phyloP scores from a whole-genome alignment of 2,888 invertebrate genomes.

The Conops quadrifasciatus region DNA sequence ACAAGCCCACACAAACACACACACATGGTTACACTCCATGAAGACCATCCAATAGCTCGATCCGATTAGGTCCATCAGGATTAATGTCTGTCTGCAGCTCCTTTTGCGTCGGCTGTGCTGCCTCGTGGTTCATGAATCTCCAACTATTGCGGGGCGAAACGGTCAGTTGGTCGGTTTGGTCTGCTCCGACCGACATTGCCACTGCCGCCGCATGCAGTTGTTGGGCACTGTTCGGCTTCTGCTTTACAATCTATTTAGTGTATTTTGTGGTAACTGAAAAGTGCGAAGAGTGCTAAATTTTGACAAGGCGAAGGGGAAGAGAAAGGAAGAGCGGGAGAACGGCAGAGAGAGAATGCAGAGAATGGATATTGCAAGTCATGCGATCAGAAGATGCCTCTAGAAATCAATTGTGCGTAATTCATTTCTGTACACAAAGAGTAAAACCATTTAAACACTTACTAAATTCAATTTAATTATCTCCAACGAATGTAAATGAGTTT shows the following conservation, averaged over 20 bases:
- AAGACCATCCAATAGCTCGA: neutral
- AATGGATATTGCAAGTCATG: too few relatives aligned
- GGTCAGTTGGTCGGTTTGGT: neutral
- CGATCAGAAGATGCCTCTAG: too few relatives aligned
- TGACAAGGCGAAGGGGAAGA: too few relatives aligned
- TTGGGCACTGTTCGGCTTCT: neutral
- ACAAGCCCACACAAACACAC: constrained; percentile 6
- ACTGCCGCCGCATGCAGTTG: constrained; percentile 2
- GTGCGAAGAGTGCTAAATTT: constrained; percentile 12
- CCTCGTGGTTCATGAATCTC: neutral
- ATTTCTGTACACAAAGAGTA: too few relatives aligned
- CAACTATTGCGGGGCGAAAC: neutral
- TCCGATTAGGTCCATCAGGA: constrained; percentile 33
- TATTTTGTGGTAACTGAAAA: constrained; percentile 14
- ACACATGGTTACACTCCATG: neutral
- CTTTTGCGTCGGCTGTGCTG: constrained; percentile 9
- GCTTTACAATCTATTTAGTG: constrained; percentile 26
- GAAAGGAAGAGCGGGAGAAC: too few relatives aligned
- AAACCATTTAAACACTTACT: too few relatives aligned
- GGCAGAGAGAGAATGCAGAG: too few relatives aligned
- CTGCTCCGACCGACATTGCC: neutral
- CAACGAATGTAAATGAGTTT: too few relatives aligned
- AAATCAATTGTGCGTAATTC: too few relatives aligned
- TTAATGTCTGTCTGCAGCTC: constrained; percentile 9
- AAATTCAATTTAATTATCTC: too few relatives aligned